Base-by-base conservation (phyloP, 2,888 invertebrate species). In the Taphrorychus bicolor region DNA sequence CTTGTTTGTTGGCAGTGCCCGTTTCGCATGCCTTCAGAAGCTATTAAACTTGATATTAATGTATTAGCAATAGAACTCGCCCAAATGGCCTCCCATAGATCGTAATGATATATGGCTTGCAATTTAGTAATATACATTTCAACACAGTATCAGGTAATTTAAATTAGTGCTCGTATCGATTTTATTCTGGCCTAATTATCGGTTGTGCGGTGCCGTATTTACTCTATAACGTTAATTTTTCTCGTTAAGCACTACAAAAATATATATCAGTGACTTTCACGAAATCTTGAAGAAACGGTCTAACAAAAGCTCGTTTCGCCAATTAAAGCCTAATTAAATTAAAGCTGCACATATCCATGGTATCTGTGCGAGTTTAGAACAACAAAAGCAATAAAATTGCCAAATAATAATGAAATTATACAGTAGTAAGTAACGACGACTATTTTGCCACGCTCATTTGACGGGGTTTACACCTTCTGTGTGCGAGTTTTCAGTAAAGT, bases 21-120 rank as follows among this genome's bases (percentile, higher is more conserved):
- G 22, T 18, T 42, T 9, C 42, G 48, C 59, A 45, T 32, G 1
- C 32, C 24, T 18, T 11, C 17, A 14, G 51, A 22, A 59, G 19
- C 48, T 49, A 59, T 59, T 59, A 59, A 48, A 51, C 59, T 51
- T 59, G 59, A 59, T 59, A 59, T 51, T 59, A 59, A 59, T 45
- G 5, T 16, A 2, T 7, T 45, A 32, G 11, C 11, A 32, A 32
- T 0, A 7, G 7, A 7, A 5, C 11, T 5, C 11, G 32, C 32
- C 32, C 32, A 11, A 32, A 7, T 11, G 32, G 32, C 11, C 11
- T 45, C 45, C 9, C 9, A 14, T 7, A 45, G 45, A 16, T 45
- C 45, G 14, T 17, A 45, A 45, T 45, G 45, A 32, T 14, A 2
- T 45, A 16, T 45, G 45, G 45, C n/a, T n/a, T n/a, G n/a, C n/a